A percentile compares a stretch with the other conserved stretches of the same genome.
These are phyloP conservation scores for Bergia sp. DNA, from an alignment of 92 coral and sea anemone species.

Conservation along the genomic window DNA sequence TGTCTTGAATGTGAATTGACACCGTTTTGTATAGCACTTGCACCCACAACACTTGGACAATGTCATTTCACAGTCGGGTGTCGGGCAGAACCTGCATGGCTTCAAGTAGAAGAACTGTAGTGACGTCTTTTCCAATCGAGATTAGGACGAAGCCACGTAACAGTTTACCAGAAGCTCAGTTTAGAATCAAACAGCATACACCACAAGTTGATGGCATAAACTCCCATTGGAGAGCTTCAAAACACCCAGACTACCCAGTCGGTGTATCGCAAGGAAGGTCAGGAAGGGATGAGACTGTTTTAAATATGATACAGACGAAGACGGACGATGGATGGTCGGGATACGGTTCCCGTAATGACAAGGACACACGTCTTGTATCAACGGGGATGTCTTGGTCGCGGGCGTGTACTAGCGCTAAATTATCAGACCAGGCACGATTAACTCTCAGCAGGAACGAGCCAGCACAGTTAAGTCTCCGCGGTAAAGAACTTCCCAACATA, in stretches of 20 bases:
- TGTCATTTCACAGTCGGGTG: too few species aligned
- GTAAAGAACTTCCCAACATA: background rate
- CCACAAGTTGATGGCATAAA: background rate
- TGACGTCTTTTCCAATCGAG: background rate
- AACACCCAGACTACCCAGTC: background rate
- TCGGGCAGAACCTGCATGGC: too few species aligned
- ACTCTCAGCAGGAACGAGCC: too few species aligned
- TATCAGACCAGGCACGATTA: background rate
- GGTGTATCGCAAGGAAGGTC: background rate
- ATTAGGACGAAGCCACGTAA: background rate
- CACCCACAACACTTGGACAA: background rate
- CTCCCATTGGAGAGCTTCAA: background rate
- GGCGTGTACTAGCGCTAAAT: background rate
- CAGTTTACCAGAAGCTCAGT: background rate
- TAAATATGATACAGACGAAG: background rate
- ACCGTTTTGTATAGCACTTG: background rate
- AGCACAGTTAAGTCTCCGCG: background rate
- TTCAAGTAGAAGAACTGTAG: background rate
- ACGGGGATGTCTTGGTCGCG: too few species aligned
- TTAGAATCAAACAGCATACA: background rate
- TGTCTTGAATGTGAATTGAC: background rate
- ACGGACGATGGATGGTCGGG: background rate
- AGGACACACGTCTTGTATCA: background rate
- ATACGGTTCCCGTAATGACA: background rate
- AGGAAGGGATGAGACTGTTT: background rate